Conservation (phyloP, 2,888 invertebrate species). For the Tenthredo livida region DNA sequence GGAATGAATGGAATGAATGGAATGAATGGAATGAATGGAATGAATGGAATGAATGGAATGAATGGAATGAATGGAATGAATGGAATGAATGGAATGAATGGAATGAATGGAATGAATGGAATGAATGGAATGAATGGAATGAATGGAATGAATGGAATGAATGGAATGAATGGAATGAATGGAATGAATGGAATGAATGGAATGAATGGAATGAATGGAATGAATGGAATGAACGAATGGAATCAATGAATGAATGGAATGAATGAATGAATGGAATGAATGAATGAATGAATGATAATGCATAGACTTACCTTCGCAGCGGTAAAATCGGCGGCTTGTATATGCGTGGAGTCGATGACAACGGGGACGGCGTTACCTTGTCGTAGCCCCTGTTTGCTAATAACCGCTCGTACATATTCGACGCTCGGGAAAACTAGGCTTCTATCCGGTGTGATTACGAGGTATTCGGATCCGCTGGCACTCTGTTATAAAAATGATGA, state of each 20-base stretch:
- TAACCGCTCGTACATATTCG: constrained; percentile 84
- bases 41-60: neutral
- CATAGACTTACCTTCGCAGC: constrained; percentile 81
- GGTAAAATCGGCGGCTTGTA: constrained; percentile 84
- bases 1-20: neutral
- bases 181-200: constrained; percentile 19
- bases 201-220: neutral
- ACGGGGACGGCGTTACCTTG: constrained; percentile 81
- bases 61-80: neutral
- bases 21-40: too few relatives aligned
- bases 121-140: neutral
- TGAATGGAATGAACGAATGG: neutral
- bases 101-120: neutral
- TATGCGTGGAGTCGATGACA: constrained; percentile 83
- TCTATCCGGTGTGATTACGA: constrained; percentile 82
- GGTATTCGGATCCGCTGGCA: constrained; percentile 80
- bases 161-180: neutral
- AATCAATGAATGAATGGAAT: neutral
- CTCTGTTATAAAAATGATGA: constrained; percentile 73
- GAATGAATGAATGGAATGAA: neutral
- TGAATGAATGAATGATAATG: neutral
- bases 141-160: neutral
- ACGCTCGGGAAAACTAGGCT: constrained; percentile 84
- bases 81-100: neutral
- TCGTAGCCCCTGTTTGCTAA: constrained; percentile 86